A percentile compares a stretch with the other conserved stretches of the same genome.
phyloP scores from a whole-genome alignment of 2,797 vertebrate genomes.

The Sebastes baramenuke region DNA sequence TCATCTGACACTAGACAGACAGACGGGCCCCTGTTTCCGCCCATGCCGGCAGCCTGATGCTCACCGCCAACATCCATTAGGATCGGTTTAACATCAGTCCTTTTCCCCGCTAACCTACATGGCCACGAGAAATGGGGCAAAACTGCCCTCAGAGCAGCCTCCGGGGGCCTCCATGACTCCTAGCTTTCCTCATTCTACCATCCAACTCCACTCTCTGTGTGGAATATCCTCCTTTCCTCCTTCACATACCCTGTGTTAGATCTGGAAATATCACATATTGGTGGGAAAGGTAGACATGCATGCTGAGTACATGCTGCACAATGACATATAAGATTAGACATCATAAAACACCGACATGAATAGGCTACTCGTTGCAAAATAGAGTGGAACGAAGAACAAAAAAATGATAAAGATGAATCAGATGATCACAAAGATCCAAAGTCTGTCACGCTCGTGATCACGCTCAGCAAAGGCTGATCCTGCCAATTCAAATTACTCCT shows the following conservation, averaged over 20 bases:
- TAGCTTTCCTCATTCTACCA: conserved; percentile 35
- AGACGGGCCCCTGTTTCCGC: conserved; percentile 47
- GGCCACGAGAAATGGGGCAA: conserved; percentile 59
- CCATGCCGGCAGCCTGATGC: conserved; percentile 39
- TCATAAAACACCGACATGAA: background rate
- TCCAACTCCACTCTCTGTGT: background rate
- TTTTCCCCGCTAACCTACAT: conserved; percentile 56
- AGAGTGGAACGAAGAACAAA: background rate
- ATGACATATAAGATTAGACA: background rate
- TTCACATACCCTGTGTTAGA: background rate
- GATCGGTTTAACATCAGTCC: conserved; percentile 50
- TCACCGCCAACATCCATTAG: conserved; percentile 65
- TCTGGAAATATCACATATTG: conserved; percentile 12
- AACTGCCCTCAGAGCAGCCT: conserved; percentile 51
- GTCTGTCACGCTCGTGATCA: background rate
- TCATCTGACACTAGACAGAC: conserved; percentile 55
- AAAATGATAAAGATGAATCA: conserved; percentile 41
- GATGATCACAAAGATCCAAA: conserved; percentile 7
- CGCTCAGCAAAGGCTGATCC: conserved; percentile 13
- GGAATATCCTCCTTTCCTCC: conserved; percentile 9
- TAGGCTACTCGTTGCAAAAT: background rate
- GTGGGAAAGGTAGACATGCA: background rate
- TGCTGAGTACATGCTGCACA: background rate
- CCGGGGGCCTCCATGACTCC: conserved; percentile 26
- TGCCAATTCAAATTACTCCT: conserved; percentile 26